Evolutionary conservation across 1,140 invertebrate species (phyloP), one percentile per base, ranked within the genome.

Genomic region (Drosophila auraria): DNA sequence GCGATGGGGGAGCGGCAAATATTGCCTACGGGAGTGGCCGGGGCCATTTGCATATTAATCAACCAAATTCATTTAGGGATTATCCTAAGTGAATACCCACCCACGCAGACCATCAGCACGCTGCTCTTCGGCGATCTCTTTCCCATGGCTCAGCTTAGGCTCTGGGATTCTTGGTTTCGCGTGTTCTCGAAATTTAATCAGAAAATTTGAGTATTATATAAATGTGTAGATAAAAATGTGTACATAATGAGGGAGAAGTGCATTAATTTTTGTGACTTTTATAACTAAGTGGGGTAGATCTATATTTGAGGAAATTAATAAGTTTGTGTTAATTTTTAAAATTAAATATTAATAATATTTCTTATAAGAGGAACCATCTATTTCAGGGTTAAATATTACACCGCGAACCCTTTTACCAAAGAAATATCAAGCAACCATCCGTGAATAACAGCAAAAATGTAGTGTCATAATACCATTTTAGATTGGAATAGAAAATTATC

Each of bases 1-100:
- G 97, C 98, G 74, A 98, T 98, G 17, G 98, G 97, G 25, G 98
- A 98, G 38, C 98, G 95, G 92, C 98, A 98, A 77, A 98, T 98
- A 82, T 98, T 98, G 11, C 97, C 97, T 94, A 70, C 87, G 49
- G 20, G 44, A 33, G 63, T 15, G 42, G 59, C 40, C 36, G 8
- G 8, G 1, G 36, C 15, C 40, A 61, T 54, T 79, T 59, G 38
- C 69, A 60, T 73, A 57, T 40, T 66, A 68, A 57, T 62, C 47
- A 59, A 49, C 68, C 11, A 45, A 54, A 30, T 60, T 14, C 25
- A 57, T 40, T 12, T 5, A 65, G 58, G 61, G 45, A 65, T 56
- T 44, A 33, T 25, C 15, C 11, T 14, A 17, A 15, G 27, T 23
- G 50, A 12, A 50, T 65, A 87, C 72, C 57, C 84, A 94, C 94